These are phyloP conservation scores for Pogonomyrmex barbatus DNA, from an alignment of 1,140 invertebrate genomes.

Conservation along the genomic window DNA sequence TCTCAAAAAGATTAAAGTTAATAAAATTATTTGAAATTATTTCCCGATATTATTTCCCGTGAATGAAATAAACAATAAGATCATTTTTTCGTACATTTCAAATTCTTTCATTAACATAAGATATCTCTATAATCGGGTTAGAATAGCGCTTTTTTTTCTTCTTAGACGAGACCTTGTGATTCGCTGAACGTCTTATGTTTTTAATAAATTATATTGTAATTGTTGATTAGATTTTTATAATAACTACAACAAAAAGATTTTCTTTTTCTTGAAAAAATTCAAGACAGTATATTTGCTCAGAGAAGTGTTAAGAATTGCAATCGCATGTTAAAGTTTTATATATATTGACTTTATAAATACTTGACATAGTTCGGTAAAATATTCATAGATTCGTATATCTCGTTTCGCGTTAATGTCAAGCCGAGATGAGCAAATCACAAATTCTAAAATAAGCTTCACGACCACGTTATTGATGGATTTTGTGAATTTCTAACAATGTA, in stretches of 20 bases:
- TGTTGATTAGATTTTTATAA: background rate
- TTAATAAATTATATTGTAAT: slow-evolving; percentile 15
- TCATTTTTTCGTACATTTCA: background rate
- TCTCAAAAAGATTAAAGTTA: background rate
- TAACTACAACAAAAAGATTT: background rate
- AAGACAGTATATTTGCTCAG: background rate
- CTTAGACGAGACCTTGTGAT: background rate
- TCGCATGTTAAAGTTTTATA: background rate
- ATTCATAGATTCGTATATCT: background rate
- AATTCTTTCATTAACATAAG: background rate
- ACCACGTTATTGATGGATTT: slow-evolving; percentile 10
- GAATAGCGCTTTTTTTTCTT: background rate
- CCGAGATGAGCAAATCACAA: background rate
- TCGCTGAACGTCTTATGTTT: background rate
- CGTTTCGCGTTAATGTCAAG: background rate
- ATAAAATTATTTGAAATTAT: background rate
- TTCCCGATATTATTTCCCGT: background rate
- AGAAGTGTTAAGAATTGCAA: background rate
- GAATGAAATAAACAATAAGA: background rate
- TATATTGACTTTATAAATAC: slow-evolving; percentile 32
- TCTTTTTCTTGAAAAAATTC: background rate
- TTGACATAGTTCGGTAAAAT: slow-evolving; percentile 15
- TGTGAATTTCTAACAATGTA: slow-evolving; percentile 13
- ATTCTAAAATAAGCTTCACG: slow-evolving; percentile 21
- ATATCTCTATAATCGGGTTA: background rate